These are phyloP conservation scores for Gymnoscopelus braueri DNA, from an alignment of 2,797 vertebrate species.

Conservation along the genomic window DNA sequence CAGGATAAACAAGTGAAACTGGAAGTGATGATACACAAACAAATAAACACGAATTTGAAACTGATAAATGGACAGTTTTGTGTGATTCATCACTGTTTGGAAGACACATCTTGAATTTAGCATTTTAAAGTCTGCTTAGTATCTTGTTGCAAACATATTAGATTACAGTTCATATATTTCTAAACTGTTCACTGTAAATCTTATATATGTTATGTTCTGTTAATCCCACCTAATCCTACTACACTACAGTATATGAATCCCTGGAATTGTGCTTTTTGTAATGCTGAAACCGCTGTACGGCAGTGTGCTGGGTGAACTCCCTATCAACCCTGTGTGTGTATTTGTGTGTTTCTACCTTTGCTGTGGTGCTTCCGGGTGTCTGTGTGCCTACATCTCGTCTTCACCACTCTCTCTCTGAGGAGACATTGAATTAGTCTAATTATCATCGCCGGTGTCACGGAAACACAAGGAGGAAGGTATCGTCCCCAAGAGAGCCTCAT, in stretches of 20 bases:
- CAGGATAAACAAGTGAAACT: too few species aligned
- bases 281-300: slow-evolving; percentile 39
- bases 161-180: background rate
- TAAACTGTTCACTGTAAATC: too few species aligned
- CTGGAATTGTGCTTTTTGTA: slow-evolving; percentile 1
- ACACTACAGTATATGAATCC: background rate
- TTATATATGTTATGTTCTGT: too few species aligned
- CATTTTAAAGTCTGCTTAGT: background rate
- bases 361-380: slow-evolving; percentile 39
- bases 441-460: slow-evolving; percentile 69
- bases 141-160: background rate
- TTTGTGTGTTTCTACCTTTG: slow-evolving; percentile 18
- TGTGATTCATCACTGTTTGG: background rate
- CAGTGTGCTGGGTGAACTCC: slow-evolving; percentile 68
- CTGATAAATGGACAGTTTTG: too few species aligned
- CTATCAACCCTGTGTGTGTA: slow-evolving; percentile 52
- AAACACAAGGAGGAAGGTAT: slow-evolving; percentile 70
- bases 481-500: slow-evolving; percentile 56
- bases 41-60: background rate
- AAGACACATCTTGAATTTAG: background rate
- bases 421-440: slow-evolving; percentile 78
- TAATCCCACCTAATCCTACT: too few species aligned
- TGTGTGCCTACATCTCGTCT: slow-evolving; percentile 57
- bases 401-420: slow-evolving; percentile 54
- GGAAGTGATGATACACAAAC: too few species aligned